Evolutionary conservation across 2,797 vertebrate species (phyloP).

Genomic region (Naso thynnoides): DNA sequence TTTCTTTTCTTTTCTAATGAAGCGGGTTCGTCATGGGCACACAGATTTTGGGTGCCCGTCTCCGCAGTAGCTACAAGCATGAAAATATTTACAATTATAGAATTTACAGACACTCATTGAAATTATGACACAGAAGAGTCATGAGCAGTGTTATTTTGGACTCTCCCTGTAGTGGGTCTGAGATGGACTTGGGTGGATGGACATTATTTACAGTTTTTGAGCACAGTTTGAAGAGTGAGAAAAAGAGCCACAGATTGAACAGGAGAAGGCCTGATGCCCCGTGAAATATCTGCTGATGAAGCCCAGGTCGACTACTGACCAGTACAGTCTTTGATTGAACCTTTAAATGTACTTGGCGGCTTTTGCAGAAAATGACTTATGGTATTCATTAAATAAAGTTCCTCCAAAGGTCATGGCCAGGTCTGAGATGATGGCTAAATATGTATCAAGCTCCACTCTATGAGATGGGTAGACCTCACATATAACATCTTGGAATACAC

Average conservation of each 20-base stretch:
- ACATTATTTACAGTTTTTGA: too few relatives aligned
- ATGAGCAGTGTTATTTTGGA: background rate
- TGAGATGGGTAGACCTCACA: too few relatives aligned
- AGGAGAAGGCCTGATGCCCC: too few relatives aligned
- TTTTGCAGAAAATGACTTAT: background rate
- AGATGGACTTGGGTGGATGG: background rate
- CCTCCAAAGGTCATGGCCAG: background rate
- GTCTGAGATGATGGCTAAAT: too few relatives aligned
- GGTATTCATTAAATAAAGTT: background rate
- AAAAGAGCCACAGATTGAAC: background rate
- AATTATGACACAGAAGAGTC: background rate
- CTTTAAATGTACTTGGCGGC: background rate
- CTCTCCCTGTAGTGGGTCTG: background rate
- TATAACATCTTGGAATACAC: too few relatives aligned
- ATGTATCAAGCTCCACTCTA: too few relatives aligned
- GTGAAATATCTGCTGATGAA: background rate
- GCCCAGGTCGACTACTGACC: background rate
- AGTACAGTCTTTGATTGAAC: background rate
- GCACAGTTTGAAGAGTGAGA: background rate
- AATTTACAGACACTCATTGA: background rate
- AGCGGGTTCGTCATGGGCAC: background rate
- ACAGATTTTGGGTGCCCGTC: background rate
- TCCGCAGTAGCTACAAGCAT: background rate
- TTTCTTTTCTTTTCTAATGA: background rate
- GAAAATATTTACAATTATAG: background rate